Conservation (phyloP, 1,140 invertebrate genomes). For the Drosophila insularis region DNA sequence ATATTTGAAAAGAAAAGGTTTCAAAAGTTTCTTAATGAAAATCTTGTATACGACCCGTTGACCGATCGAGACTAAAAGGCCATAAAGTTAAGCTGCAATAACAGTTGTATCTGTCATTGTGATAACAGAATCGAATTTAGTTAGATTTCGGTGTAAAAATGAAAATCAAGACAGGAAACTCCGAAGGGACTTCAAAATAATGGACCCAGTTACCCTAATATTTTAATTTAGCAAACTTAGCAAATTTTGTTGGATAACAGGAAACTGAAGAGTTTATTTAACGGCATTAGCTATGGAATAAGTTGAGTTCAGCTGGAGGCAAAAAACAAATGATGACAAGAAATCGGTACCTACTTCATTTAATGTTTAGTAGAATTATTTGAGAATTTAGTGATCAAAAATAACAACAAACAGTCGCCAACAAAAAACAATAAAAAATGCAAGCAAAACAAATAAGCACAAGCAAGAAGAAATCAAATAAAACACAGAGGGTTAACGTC, state of each 20-base stretch:
- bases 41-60: not conserved
- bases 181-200: too few species aligned
- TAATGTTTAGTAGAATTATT: constrained; percentile 54
- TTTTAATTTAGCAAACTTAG: not conserved
- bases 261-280: not conserved
- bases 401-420: constrained; percentile 10
- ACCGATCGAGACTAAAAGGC: not conserved
- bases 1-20: not conserved
- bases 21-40: not conserved
- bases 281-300: not conserved
- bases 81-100: too few species aligned
- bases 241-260: not conserved
- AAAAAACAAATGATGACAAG: not conserved
- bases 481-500: constrained; percentile 23
- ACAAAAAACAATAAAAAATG: constrained; percentile 26
- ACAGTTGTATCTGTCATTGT: too few species aligned
- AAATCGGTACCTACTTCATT: not conserved
- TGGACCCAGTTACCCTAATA: too few species aligned
- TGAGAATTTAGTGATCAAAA: constrained; percentile 26
- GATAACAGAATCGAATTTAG: too few species aligned
- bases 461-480: constrained; percentile 19
- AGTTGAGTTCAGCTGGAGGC: not conserved
- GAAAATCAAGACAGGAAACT: too few species aligned
- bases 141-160: too few species aligned
- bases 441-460: constrained; percentile 62